phyloP scores from a whole-genome alignment of 1,140 invertebrate genomes.

The Microplitis demolitor region DNA sequence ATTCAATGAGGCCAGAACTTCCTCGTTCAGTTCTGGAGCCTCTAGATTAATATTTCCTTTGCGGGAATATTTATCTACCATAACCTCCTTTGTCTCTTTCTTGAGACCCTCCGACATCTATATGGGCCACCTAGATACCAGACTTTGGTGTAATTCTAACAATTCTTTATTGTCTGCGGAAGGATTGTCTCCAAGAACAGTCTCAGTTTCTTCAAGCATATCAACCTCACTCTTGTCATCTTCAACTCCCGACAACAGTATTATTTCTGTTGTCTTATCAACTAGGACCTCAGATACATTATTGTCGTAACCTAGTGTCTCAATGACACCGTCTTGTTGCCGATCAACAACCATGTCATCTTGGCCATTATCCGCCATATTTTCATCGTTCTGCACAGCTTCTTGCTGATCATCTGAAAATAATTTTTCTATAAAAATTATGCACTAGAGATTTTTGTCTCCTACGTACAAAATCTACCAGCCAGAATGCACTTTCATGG shows the following conservation, averaged over 20 bases:
- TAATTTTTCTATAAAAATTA: background rate
- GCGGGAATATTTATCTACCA: background rate
- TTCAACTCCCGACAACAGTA: no score
- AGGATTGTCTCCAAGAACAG: background rate
- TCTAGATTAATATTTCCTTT: no score
- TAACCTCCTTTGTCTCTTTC: background rate
- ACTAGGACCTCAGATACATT: no score
- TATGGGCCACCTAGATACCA: background rate
- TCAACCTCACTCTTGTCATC: background rate
- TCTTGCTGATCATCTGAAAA: background rate
- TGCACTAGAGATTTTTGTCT: background rate
- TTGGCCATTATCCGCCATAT: background rate
- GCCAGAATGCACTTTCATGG: background rate
- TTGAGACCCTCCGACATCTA: background rate
- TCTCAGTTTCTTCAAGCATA: background rate
- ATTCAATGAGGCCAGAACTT: no score
- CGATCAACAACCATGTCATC: background rate
- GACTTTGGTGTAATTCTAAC: background rate
- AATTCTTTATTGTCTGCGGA: background rate
- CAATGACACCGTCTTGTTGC: background rate
- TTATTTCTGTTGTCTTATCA: no score
- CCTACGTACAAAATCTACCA: background rate
- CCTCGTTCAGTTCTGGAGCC: no score
- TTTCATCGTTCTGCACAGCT: background rate
- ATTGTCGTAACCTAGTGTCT: no score